Evolutionary conservation across 2,797 vertebrate species (phyloP), one percentile per base, ranked within the genome.

Genomic region (Antennarius maculatus): DNA sequence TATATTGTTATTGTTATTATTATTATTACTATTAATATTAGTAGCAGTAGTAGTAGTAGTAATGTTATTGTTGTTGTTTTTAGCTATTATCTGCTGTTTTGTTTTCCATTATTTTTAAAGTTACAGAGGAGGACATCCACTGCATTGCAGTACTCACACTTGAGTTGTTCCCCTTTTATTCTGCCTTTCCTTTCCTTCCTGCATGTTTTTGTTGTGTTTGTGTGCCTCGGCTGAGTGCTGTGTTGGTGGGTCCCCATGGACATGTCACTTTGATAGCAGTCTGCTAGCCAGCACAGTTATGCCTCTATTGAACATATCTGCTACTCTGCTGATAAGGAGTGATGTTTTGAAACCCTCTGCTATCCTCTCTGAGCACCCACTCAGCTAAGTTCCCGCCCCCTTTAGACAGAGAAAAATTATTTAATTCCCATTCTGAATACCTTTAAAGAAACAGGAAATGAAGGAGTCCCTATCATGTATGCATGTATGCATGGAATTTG

Each of bases 281-380:
- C 63, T 29, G 54, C 58, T 64, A 75, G 83, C 71, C 45, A 72
- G 71, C 28, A 16, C 18, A 41, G 64, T 65, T 79, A 82, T 69
- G 65, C 79, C 80, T 82, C 66, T 61, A 47, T 27, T 60, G 42
- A 46, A 64, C 75, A 59, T 10, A 76, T 73, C 88, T 93, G 91
- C 66, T 80, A 29, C 77, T 69, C 34, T 46, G 54, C 86, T 90
- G 91, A 92, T 92, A 92, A 92, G 86, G 45, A 72, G 54, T 1
- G 0, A 13, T 15, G 17, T 62, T 74, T 80, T 61, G 66, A 79
- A 72, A 68, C 78, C 76, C 75, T 65, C 66, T 52, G 48, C 75
- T 76, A 66, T 78, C 79, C 80, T 62, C 67, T 80, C 17, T 64
- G 60, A 69, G 77, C 65, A 46, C 60, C 69, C 54, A 63, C 56